Evolutionary conservation across 1,140 invertebrate species (phyloP).

Genomic region (Fopius arisanus): DNA sequence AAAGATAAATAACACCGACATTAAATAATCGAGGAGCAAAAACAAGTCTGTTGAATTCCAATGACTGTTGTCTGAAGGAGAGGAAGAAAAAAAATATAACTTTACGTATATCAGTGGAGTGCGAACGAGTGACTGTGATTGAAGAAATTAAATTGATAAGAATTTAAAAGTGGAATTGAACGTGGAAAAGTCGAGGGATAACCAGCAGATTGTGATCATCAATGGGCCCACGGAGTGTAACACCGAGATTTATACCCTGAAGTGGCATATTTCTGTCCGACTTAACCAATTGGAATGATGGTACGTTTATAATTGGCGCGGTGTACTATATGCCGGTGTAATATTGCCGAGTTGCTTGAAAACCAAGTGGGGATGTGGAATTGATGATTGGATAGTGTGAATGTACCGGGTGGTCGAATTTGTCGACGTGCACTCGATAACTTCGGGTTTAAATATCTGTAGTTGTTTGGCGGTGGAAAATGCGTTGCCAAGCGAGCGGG

Average conservation of each 20-base stretch:
- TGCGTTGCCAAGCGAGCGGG: neutral
- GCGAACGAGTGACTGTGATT: neutral
- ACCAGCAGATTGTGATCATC: neutral
- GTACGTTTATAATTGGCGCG: constrained; percentile 45
- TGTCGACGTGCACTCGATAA: constrained; percentile 14
- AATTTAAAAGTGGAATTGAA: neutral
- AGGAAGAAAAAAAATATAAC: neutral
- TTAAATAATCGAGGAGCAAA: neutral
- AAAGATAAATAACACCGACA: neutral
- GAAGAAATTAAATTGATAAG: neutral
- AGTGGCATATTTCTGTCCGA: constrained; percentile 15
- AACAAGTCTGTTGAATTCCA: neutral
- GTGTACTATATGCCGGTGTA: neutral
- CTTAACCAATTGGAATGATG: constrained; percentile 58
- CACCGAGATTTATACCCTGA: neutral
- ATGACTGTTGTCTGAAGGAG: neutral
- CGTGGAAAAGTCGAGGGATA: neutral
- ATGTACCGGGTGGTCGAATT: constrained; percentile 25
- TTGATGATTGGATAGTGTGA: constrained; percentile 5
- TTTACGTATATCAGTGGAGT: constrained; percentile 5
- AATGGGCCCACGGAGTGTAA: neutral
- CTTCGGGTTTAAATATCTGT: neutral
- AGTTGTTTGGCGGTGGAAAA: neutral
- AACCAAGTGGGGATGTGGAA: neutral
- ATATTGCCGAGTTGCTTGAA: neutral